Evolutionary conservation across 2,888 invertebrate genomes (phyloP), one percentile per base, ranked within the genome.

Genomic region (Limnephilus auricula): DNA sequence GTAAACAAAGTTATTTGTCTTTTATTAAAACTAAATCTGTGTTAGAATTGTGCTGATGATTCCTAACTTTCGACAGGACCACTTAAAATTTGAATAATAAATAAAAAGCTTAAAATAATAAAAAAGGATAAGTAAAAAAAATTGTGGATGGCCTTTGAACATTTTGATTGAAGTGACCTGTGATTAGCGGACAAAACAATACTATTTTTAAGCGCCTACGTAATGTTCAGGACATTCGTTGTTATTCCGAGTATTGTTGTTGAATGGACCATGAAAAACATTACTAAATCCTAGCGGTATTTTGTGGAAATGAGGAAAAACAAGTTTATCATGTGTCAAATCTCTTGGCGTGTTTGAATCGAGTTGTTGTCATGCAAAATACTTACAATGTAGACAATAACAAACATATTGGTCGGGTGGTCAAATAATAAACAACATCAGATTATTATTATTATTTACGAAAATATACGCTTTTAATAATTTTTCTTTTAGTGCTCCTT

Each of bases 281-380:
- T 65, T 25, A 65, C n/a, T 65, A 65, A 65, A 25, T 65, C n/a
- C n/a, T 25, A 65, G 65, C 65, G 65, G 65, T 9, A 5, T 65
- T 65, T 65, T 65, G 65, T 65, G 65, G 65, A 65, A 65, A 65
- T 65, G 18, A 1, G 65, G 25, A n/a, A 34, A 32, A 82, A 82
- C 31, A 31, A 32, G 32, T 82, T 82, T 82, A 82, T 82, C 82
- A 18, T 9, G 82, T 82, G 37, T 82, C 82, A 32, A 12, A 82
- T 82, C 82, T 34, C 6, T 25, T 82, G 82, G 82, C 82, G 82
- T 82, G 82, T 82, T 34, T 25, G 32, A 82, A 32, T 25, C 32
- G 31, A 34, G 37, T 18, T 10, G 25, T 34, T 82, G 34, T 34
- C 82, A 34, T 82, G 82, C 32, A 82, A 25, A 18, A 45, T 45